Evolutionary conservation across 2,888 invertebrate species (phyloP).

Genomic region (Melanchra persicariae): DNA sequence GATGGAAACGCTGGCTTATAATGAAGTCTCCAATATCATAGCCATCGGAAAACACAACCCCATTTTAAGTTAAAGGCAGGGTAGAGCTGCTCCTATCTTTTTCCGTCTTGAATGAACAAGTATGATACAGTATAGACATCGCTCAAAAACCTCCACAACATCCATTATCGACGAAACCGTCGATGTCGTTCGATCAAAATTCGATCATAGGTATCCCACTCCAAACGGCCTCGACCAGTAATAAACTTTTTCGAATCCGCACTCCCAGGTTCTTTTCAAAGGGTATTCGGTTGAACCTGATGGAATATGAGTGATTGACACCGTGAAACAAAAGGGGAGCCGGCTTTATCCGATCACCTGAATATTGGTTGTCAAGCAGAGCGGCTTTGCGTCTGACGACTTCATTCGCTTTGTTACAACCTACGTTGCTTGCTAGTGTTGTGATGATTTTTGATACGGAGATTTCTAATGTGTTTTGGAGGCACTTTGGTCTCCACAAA

Average conservation of each 20-base stretch:
- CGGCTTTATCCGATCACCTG: constrained; percentile 42
- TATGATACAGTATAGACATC: background rate
- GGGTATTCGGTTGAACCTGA: constrained; percentile 39
- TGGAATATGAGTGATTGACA: constrained; percentile 61
- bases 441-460: background rate
- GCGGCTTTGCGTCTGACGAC: constrained; percentile 15
- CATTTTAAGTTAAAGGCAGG: background rate
- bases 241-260: constrained; percentile 39
- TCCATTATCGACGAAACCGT: background rate
- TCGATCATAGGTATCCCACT: constrained; percentile 34
- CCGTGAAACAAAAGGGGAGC: constrained; percentile 50
- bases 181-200: constrained; percentile 24
- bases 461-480: background rate
- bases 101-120: background rate
- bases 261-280: constrained; percentile 33
- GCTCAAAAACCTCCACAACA: background rate
- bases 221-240: constrained; percentile 13
- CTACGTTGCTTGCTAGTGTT: background rate
- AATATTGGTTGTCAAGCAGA: constrained; percentile 48
- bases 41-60: too few relatives aligned
- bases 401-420: constrained; percentile 22
- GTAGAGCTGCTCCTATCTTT: background rate
- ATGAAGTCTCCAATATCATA: too few relatives aligned
- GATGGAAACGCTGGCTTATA: too few relatives aligned
- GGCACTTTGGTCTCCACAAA: background rate